Conservation (phyloP, 2,113 vertebrate genomes). For the Tenrec ecaudatus region DNA sequence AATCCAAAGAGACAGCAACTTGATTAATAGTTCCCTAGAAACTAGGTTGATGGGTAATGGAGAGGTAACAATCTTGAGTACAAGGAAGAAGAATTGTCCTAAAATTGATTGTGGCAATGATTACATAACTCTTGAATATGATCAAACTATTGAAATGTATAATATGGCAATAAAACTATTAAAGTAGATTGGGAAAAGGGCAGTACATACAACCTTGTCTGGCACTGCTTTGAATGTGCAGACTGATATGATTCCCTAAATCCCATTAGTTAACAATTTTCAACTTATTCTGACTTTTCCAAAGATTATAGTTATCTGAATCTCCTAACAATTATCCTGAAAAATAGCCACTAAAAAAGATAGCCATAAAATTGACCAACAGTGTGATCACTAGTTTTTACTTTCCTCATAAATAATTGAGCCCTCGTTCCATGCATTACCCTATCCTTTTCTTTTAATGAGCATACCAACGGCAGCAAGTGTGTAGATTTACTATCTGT, state of each 20-base stretch:
- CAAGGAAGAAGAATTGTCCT: no score
- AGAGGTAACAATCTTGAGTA: no score
- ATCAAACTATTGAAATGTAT: no score
- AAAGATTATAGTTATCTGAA: background rate
- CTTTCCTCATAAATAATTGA: background rate
- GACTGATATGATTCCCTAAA: constrained; percentile 23
- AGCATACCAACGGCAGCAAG: background rate
- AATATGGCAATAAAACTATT: no score
- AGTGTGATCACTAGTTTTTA: background rate
- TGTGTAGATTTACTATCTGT: background rate
- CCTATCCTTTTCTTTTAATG: background rate
- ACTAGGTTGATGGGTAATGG: no score
- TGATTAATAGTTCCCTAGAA: no score
- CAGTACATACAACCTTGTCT: background rate
- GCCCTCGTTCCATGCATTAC: background rate
- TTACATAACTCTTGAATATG: no score
- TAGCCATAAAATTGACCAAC: background rate
- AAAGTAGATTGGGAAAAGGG: background rate
- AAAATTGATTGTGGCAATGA: no score
- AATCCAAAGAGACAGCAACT: no score
- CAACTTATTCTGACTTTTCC: background rate
- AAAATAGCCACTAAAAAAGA: background rate
- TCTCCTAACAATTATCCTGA: constrained; percentile 43
- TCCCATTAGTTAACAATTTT: background rate
- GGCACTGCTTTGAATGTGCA: background rate